Evolutionary conservation across 2,888 invertebrate genomes (phyloP), one percentile per base, ranked within the genome.

Genomic region (Cloeon dipterum): DNA sequence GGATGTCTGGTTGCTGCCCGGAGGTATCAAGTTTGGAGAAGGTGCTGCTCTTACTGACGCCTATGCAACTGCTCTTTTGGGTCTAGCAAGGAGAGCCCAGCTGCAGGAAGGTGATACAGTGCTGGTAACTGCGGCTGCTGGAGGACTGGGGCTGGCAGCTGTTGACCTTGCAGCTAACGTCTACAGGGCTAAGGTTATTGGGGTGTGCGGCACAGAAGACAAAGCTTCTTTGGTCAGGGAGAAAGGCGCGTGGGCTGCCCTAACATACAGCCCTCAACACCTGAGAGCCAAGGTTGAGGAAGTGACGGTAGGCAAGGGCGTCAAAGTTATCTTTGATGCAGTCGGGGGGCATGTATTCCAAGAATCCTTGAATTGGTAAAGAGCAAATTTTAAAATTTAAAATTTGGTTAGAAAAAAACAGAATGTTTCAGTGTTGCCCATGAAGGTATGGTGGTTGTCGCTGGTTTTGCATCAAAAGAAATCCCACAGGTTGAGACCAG

Each of bases 111-210:
- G 66, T 33, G 64, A 69, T 41, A 61, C 60, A 34, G 62, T 75
- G n/a, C 50, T 76, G 10, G 61, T 75, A 25, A 67, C 73, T 32
- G 68, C 70, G 23, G 70, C 70, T 7, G 59, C 68, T 35, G 73
- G 70, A 16, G 68, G 70, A 8, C 54, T 68, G 32, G 68, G 68
- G 13, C 51, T 74, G 32, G 74, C 75, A 39, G 68, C 70, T 29
- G 65, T 74, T 16, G 75, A 76, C 54, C 58, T 76, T 32, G 74
- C 74, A 29, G 63, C 69, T 10, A 71, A 70, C 52, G 62, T 74
- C 34, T 74, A 67, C 47, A 65, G 65, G 50, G 66, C 71, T 20
- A 65, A 70, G 57, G 74, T 74, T 3, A 68, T 75, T 45, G 74
- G 66, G n/a, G 65, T 73, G n/a, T 68, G 69, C 41, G 66, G 66